These are phyloP conservation scores for Pangasius sanitwongsei DNA, from an alignment of 2,797 vertebrate genomes.

Conservation along the genomic window DNA sequence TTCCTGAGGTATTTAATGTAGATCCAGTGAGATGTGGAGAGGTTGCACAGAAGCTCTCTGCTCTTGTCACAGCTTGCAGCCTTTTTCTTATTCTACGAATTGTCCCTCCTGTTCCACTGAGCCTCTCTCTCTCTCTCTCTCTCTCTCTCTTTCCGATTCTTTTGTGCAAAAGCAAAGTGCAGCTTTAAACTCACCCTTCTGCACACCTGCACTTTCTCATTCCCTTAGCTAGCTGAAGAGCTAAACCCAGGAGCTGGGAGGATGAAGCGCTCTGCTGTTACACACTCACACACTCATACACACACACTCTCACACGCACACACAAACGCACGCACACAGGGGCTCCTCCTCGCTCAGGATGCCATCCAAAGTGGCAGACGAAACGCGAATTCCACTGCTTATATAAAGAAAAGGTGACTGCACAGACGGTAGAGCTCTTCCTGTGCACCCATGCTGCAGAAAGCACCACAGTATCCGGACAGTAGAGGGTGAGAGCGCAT, in stretches of 20 bases:
- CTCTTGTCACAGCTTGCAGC: constrained; percentile 55
- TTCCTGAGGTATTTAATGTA: constrained; percentile 62
- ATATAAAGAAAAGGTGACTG: constrained; percentile 64
- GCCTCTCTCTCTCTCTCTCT: background rate
- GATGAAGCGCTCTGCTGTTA: constrained; percentile 42
- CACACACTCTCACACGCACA: background rate
- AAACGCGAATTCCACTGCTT: constrained; percentile 56
- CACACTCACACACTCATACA: background rate
- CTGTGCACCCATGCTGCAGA: constrained; percentile 60
- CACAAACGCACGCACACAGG: constrained; percentile 40
- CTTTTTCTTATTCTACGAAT: constrained; percentile 43
- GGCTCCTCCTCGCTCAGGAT: constrained; percentile 61
- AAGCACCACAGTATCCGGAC: constrained; percentile 40
- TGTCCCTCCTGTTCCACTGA: constrained; percentile 44
- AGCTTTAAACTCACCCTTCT: constrained; percentile 20
- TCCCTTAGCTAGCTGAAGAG: constrained; percentile 6
- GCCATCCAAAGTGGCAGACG: constrained; percentile 50
- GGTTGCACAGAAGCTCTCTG: constrained; percentile 44
- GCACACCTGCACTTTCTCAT: constrained; percentile 56
- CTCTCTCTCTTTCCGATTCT: background rate
- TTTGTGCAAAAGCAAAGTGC: constrained; percentile 16
- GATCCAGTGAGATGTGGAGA: constrained; percentile 63
- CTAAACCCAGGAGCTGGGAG: constrained; percentile 35
- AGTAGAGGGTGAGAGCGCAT: constrained; percentile 53
- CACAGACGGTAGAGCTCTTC: constrained; percentile 60